phyloP scores from a whole-genome alignment of 2,797 vertebrate genomes.

The Melanotaenia nigrans region DNA sequence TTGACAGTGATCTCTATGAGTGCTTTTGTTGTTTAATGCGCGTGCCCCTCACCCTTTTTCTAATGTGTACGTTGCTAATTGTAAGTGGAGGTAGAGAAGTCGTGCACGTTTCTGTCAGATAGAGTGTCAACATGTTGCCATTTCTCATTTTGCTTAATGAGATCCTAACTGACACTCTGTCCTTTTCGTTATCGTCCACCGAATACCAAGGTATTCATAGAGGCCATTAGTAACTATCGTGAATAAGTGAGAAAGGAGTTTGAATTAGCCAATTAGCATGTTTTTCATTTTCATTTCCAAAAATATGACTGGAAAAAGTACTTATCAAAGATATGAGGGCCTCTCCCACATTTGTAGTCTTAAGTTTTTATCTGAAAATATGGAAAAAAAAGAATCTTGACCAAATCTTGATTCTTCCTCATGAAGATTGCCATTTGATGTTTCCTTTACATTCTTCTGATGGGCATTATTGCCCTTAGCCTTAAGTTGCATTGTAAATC shows the following conservation, averaged over 20 bases:
- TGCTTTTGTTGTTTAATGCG: conserved; percentile 46
- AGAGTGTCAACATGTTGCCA: conserved; percentile 26
- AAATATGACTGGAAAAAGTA: conserved; percentile 16
- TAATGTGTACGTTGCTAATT: conserved; percentile 8
- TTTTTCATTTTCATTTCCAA: conserved; percentile 14
- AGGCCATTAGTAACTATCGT: conserved; percentile 27
- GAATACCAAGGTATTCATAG: conserved; percentile 9
- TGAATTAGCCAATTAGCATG: conserved; percentile 9
- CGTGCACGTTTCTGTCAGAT: conserved; percentile 14
- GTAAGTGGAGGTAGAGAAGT: conserved; percentile 21
- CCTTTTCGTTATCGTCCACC: conserved; percentile 32
- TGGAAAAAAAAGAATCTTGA: neutral
- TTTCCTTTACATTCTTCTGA: conserved; percentile 2
- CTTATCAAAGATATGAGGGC: conserved; percentile 3
- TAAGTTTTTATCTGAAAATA: neutral
- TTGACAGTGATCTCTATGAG: conserved; percentile 41
- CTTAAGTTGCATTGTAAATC: conserved; percentile 20
- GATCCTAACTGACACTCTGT: conserved; percentile 26
- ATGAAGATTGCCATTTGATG: neutral
- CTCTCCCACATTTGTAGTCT: neutral
- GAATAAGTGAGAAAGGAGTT: conserved; percentile 18
- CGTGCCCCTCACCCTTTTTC: conserved; percentile 6
- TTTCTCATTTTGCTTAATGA: conserved; percentile 40
- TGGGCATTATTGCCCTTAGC: conserved; percentile 8
- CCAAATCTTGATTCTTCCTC: neutral